These are phyloP conservation scores for Chascanopsetta lugubris DNA, from an alignment of 2,113 vertebrate genomes.

Conservation along the genomic window DNA sequence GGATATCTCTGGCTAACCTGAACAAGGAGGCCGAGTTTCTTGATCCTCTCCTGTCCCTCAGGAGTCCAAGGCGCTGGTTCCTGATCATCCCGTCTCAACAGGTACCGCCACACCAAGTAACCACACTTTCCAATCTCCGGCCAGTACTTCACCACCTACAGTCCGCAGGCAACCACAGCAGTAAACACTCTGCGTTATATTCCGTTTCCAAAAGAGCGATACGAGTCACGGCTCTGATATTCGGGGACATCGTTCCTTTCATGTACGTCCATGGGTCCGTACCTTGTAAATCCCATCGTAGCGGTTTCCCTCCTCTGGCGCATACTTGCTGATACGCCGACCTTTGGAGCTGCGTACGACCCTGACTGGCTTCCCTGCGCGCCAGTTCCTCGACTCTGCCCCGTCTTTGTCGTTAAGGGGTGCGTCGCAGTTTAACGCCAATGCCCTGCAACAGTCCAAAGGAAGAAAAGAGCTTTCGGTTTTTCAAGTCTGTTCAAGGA, in stretches of 20 bases:
- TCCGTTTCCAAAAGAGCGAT: too few relatives aligned
- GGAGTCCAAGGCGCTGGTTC: constrained; percentile 98
- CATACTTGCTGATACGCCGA: constrained; percentile 97
- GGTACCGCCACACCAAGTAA: constrained; percentile 97
- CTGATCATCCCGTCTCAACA: constrained; percentile 94
- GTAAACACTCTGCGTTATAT: background rate
- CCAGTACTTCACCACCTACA: constrained; percentile 99
- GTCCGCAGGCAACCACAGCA: background rate
- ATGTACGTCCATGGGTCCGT: too few relatives aligned
- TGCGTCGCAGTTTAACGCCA: constrained; percentile 98
- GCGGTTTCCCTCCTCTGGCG: constrained; percentile 98
- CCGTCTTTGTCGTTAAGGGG: constrained; percentile 97
- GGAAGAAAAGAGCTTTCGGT: background rate
- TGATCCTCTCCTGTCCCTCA: constrained; percentile 91
- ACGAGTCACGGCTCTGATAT: too few relatives aligned
- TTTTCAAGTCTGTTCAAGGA: background rate
- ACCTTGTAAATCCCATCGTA: constrained; percentile 99
- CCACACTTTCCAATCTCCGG: constrained; percentile 98
- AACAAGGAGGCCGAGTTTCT: constrained; percentile 90
- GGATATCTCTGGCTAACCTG: constrained; percentile 79
- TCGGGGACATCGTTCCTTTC: too few relatives aligned
- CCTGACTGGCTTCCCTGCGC: constrained; percentile 95
- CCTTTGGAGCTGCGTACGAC: constrained; percentile 98
- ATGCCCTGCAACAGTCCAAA: constrained; percentile 82
- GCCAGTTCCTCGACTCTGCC: constrained; percentile 97